Conservation (phyloP, 2,888 invertebrate species). For the Sarcophaga caerulescens region DNA sequence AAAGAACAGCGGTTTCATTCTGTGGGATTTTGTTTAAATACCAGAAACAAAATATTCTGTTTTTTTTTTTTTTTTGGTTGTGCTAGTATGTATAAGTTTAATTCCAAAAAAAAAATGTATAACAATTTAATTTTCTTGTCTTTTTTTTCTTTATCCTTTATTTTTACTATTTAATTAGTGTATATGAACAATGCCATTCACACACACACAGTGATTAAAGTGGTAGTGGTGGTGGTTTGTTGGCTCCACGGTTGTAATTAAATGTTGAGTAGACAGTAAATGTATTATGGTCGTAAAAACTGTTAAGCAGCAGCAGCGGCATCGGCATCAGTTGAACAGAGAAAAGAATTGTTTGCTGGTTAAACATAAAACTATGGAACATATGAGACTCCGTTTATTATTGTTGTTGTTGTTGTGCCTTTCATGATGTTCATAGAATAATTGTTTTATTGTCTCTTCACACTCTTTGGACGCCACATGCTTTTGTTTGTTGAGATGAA, state of each 20-base stretch:
- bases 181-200: no score
- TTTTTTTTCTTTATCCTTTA: not conserved
- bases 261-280: slow-evolving; percentile 37
- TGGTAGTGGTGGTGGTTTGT: not conserved
- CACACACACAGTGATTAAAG: not conserved
- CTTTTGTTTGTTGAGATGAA: not conserved
- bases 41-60: no score
- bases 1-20: no score
- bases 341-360: not conserved
- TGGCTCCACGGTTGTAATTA: slow-evolving; percentile 49
- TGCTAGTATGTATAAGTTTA: no score
- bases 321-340: not conserved
- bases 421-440: not conserved
- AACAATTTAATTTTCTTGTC: not conserved
- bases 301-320: not conserved
- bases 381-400: not conserved
- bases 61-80: no score
- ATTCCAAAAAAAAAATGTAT: not conserved
- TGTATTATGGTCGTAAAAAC: slow-evolving; percentile 11
- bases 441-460: not conserved
- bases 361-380: not conserved
- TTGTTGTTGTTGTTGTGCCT: not conserved
- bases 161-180: no score
- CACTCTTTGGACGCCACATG: not conserved
- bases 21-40: no score